These are phyloP conservation scores for Cottus gobio DNA, from an alignment of 2,113 vertebrate genomes.

Conservation along the genomic window DNA sequence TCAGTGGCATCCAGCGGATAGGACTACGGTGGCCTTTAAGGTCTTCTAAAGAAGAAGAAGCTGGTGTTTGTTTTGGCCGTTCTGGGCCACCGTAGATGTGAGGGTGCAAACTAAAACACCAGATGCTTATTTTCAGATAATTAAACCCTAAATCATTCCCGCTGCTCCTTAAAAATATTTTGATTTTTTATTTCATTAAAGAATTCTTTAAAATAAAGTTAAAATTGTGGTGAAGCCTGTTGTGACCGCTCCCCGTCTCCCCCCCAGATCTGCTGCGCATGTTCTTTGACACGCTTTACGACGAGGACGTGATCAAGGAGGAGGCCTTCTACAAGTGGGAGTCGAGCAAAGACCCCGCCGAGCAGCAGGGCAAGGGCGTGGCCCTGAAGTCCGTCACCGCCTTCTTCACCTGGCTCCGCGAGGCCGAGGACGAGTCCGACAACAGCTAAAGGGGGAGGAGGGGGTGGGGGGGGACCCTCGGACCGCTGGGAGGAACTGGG, in stretches of 20 bases:
- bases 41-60: no score
- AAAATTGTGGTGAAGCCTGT: no score
- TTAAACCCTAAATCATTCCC: no score
- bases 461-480: constrained; percentile 30
- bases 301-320: constrained; percentile 97
- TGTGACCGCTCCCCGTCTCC: neutral
- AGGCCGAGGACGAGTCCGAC: constrained; percentile 94
- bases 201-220: no score
- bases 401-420: constrained; percentile 98
- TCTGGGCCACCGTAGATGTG: no score
- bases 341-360: constrained; percentile 92
- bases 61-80: no score
- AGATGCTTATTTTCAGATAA: no score
- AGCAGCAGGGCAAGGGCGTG: constrained; percentile 96
- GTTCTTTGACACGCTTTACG: constrained; percentile 96
- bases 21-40: no score
- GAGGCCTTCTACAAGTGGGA: constrained; percentile 99
- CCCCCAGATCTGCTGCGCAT: constrained; percentile 91
- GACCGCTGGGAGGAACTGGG: neutral
- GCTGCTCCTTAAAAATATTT: no score
- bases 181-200: no score
- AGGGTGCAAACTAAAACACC: no score
- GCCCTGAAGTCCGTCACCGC: constrained; percentile 97
- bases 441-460: constrained; percentile 86
- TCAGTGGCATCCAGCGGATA: no score